Percentiles rank a stretch among this genome's conserved stretches.
These are phyloP conservation scores for Rhadinocentrus ornatus DNA, from an alignment of 2,797 vertebrate species.

Conservation along the genomic window DNA sequence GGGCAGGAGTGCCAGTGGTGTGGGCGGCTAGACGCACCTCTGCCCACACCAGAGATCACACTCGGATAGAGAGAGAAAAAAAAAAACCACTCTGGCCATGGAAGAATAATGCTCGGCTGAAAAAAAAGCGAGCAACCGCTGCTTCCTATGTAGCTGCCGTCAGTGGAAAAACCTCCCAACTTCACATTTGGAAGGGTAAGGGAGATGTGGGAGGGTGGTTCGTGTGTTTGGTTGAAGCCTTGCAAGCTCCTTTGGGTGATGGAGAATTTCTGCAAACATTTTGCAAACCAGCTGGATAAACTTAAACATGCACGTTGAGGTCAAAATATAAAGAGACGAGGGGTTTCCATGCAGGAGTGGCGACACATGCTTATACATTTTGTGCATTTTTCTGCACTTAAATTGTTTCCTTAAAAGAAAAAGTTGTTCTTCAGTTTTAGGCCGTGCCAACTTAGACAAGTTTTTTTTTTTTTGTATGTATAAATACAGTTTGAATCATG, in stretches of 20 bases:
- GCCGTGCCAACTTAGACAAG: background rate
- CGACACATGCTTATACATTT: slow-evolving; percentile 2
- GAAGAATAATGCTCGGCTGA: slow-evolving; percentile 51
- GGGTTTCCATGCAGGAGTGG: slow-evolving; percentile 1
- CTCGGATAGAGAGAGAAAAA: slow-evolving; percentile 35
- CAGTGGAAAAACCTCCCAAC: slow-evolving; percentile 17
- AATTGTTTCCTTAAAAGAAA: background rate
- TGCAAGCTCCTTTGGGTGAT: slow-evolving; percentile 45
- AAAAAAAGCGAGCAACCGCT: slow-evolving; percentile 47
- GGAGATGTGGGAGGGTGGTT: background rate
- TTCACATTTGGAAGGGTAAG: background rate
- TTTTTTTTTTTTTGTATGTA: no score
- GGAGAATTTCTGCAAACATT: slow-evolving; percentile 47
- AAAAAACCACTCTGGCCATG: slow-evolving; percentile 41
- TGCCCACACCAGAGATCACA: slow-evolving; percentile 74
- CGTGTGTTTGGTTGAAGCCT: slow-evolving; percentile 34
- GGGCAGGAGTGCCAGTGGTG: slow-evolving; percentile 87
- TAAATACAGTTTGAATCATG: no score
- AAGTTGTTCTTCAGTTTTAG: background rate
- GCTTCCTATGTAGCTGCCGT: slow-evolving; percentile 29
- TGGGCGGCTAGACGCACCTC: slow-evolving; percentile 82
- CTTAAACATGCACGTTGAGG: slow-evolving; percentile 29
- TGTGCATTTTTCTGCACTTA: background rate
- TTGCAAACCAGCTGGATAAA: slow-evolving; percentile 46
- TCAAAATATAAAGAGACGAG: slow-evolving; percentile 16